Percentiles rank a stretch among this genome's conserved stretches.
These are phyloP conservation scores for Ptilonorhynchus violaceus DNA, from an alignment of 2,113 vertebrate genomes.

Conservation along the genomic window DNA sequence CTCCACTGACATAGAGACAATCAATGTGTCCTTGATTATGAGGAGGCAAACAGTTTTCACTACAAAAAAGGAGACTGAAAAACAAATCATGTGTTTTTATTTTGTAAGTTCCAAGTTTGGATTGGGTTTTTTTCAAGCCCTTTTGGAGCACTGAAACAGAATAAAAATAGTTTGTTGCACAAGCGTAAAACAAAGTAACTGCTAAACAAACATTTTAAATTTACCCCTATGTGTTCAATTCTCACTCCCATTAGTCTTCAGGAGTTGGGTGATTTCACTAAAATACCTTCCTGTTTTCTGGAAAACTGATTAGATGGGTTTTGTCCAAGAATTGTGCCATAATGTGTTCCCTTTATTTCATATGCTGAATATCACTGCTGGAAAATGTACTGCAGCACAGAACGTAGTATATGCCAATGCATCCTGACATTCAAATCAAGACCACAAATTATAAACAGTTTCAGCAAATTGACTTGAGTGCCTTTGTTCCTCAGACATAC, in stretches of 20 bases:
- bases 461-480: slow-evolving; percentile 83
- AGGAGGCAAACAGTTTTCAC: slow-evolving; percentile 45
- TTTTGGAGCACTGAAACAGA: slow-evolving; percentile 21
- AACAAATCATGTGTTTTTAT: slow-evolving; percentile 62
- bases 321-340: not conserved
- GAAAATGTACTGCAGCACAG: slow-evolving; percentile 56
- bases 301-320: slow-evolving; percentile 19
- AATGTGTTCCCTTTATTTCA: slow-evolving; percentile 1
- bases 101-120: slow-evolving; percentile 48
- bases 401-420: slow-evolving; percentile 66
- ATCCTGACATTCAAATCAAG: slow-evolving; percentile 80
- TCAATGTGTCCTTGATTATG: slow-evolving; percentile 52
- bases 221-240: not conserved
- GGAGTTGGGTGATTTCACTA: not conserved
- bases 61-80: slow-evolving; percentile 7
- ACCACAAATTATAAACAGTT: slow-evolving; percentile 90
- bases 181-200: slow-evolving; percentile 58
- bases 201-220: slow-evolving; percentile 41
- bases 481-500: slow-evolving; percentile 84
- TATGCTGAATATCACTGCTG: slow-evolving; percentile 67
- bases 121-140: slow-evolving; percentile 12
- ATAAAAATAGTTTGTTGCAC: slow-evolving; percentile 63
- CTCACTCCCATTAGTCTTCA: not conserved
- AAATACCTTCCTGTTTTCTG: not conserved
- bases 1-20: slow-evolving; percentile 4